A percentile compares a stretch with the other conserved stretches of the same genome.
Conservation (phyloP, 2,113 vertebrate species). For the Malurus cyaneus region DNA sequence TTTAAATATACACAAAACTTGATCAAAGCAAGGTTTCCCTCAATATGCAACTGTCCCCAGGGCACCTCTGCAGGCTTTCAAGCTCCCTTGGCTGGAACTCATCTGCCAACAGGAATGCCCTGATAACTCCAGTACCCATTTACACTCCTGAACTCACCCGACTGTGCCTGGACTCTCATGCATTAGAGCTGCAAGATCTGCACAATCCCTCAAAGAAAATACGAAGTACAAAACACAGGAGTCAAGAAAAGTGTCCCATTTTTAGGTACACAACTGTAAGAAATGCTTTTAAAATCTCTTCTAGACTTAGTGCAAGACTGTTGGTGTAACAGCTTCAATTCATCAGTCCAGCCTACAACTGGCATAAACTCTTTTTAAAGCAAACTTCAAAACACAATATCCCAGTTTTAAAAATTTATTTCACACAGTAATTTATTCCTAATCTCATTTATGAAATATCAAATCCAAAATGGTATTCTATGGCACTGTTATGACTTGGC, state of each 20-base stretch:
- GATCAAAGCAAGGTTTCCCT: neutral
- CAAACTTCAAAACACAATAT: neutral
- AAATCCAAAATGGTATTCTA: neutral
- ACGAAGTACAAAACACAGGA: neutral
- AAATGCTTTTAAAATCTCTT: neutral
- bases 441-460: neutral
- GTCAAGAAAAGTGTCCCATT: neutral
- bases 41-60: neutral
- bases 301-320: neutral
- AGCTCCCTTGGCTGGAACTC: neutral
- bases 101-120: neutral
- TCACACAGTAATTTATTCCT: neutral
- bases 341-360: neutral
- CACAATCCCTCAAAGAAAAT: neutral
- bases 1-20: neutral
- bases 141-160: neutral
- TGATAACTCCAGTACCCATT: neutral
- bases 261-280: neutral
- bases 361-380: neutral
- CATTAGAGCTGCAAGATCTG: neutral
- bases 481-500: neutral
- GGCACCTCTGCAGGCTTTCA: accelerated
- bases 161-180: neutral
- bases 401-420: neutral
- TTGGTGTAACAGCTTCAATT: neutral